A percentile compares a stretch with the other conserved stretches of the same genome.
phyloP scores from a whole-genome alignment of 2,888 invertebrate species.

The Hyppa rectilinea region DNA sequence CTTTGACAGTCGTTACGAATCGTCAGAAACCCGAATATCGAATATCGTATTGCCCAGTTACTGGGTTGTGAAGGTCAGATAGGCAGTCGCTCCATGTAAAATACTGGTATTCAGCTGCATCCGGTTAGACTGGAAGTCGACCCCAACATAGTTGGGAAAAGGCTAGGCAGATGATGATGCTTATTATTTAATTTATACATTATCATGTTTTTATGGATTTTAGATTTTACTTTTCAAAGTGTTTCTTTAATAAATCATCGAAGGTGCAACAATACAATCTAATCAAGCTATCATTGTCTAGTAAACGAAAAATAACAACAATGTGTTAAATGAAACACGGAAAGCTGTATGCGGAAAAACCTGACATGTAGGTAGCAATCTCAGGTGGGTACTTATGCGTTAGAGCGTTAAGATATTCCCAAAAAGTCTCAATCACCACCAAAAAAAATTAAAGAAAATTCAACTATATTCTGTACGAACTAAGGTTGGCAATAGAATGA shows the following conservation, averaged over 20 bases:
- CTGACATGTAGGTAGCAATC: conserved; percentile 83
- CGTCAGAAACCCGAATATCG: too few relatives aligned
- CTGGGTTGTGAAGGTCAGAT: too few relatives aligned
- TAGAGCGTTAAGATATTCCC: conserved; percentile 67
- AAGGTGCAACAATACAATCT: background rate
- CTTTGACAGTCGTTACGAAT: too few relatives aligned
- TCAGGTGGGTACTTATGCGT: conserved; percentile 77
- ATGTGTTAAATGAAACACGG: conserved; percentile 79
- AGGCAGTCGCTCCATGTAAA: too few relatives aligned
- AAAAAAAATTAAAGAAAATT: conserved; percentile 40
- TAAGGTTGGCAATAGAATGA: conserved; percentile 61
- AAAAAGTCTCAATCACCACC: conserved; percentile 64
- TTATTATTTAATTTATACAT: background rate
- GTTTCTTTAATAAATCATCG: too few relatives aligned
- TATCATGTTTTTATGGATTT: background rate
- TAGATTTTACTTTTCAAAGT: too few relatives aligned
- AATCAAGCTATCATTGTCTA: conserved; percentile 17
- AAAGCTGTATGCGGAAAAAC: conserved; percentile 88
- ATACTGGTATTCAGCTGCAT: too few relatives aligned
- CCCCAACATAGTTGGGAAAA: too few relatives aligned
- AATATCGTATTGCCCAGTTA: too few relatives aligned
- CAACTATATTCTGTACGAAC: rapidly evolving
- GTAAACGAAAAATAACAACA: conserved; percentile 66
- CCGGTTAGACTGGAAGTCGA: too few relatives aligned
- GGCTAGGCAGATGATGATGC: too few relatives aligned